These are phyloP conservation scores for Trachemys scripta DNA, from an alignment of 2,113 vertebrate species.

Conservation along the genomic window DNA sequence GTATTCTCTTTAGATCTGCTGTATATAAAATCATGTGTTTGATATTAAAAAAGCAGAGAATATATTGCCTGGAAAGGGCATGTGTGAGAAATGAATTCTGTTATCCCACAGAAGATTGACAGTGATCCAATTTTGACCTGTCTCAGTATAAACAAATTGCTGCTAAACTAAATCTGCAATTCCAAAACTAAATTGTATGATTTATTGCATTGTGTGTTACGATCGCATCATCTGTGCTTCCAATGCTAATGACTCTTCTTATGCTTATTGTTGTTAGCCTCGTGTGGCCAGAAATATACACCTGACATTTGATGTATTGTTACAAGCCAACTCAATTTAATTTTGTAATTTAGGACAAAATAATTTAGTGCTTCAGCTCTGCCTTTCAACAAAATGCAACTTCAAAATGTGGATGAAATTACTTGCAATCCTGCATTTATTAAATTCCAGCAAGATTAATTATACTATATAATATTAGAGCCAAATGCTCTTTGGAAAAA, in stretches of 20 bases:
- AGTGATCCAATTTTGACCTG: neutral
- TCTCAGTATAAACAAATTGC: neutral
- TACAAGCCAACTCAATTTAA: neutral
- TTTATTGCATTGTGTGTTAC: neutral
- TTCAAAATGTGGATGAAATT: neutral
- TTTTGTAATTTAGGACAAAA: constrained; percentile 5
- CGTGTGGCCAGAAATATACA: neutral
- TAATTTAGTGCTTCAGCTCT: neutral
- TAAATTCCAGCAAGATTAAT: neutral
- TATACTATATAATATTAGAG: neutral
- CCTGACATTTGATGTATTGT: neutral
- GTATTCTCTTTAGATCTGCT: neutral
- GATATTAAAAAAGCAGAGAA: neutral
- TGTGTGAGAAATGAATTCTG: neutral
- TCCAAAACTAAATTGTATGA: neutral
- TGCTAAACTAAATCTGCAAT: neutral
- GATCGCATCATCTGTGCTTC: neutral
- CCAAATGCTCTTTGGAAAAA: neutral
- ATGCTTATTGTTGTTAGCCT: neutral
- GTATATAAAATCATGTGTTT: neutral
- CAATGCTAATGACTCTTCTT: neutral
- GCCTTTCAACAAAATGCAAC: neutral
- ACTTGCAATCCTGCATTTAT: neutral
- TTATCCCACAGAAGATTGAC: neutral
- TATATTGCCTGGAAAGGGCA: neutral